Conservation (phyloP, 1,140 invertebrate genomes). For the Macrostomum lignano region DNA sequence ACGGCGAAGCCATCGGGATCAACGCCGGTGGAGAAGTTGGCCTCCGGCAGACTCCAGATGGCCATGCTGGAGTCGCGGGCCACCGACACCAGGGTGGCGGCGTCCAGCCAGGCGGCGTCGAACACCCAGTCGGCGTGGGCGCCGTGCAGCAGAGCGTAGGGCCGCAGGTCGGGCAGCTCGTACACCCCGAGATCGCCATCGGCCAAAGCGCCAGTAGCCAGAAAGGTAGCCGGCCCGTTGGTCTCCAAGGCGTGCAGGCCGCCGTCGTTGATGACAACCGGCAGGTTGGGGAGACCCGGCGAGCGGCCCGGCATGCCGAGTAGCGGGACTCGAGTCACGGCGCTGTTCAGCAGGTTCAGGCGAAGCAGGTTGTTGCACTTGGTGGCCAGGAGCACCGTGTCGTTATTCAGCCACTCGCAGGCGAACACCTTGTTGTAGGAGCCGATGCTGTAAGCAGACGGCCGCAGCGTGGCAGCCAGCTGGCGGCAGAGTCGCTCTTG, state of each 20-base stretch:
- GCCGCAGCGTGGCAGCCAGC: too few relatives aligned
- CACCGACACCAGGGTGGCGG: conserved; percentile 70
- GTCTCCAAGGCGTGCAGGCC: conserved; percentile 73
- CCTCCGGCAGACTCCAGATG: conserved; percentile 1
- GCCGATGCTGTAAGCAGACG: too few relatives aligned
- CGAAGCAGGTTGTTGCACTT: conserved; percentile 54
- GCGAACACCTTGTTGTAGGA: conserved; percentile 71
- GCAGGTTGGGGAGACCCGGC: not conserved
- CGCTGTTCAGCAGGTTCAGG: conserved; percentile 3
- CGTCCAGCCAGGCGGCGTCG: conserved; percentile 78
- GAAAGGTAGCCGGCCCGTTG: conserved; percentile 57
- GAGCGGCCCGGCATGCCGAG: not conserved
- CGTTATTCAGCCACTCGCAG: conserved; percentile 70
- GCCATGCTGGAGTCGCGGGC: conserved; percentile 6
- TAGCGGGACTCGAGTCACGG: not conserved
- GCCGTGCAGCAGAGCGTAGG: conserved; percentile 50
- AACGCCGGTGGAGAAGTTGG: too few relatives aligned
- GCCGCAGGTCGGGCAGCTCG: conserved; percentile 61
- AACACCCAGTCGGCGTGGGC: conserved; percentile 77
- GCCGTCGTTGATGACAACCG: conserved; percentile 13
- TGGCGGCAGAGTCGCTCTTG: too few relatives aligned
- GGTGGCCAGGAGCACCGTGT: conserved; percentile 72
- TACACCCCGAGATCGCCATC: conserved; percentile 74
- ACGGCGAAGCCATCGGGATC: too few relatives aligned
- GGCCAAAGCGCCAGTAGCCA: conserved; percentile 68